These are phyloP conservation scores for Nematolebias whitei DNA, from an alignment of 2,113 vertebrate genomes.

Conservation along the genomic window DNA sequence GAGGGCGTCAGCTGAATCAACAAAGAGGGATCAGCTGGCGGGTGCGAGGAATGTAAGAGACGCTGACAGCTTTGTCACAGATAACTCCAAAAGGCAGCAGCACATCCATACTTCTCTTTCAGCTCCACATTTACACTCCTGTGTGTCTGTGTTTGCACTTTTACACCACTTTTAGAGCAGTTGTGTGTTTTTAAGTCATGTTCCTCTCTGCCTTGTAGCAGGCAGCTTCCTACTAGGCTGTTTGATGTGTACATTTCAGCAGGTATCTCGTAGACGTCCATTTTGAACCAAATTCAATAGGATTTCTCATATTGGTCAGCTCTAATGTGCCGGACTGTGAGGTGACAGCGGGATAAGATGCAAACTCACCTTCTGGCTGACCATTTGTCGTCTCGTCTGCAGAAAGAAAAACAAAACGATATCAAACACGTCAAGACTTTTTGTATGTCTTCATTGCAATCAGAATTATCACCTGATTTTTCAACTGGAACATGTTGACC, in stretches of 20 bases:
- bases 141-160: constrained; percentile 53
- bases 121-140: constrained; percentile 61
- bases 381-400: constrained; percentile 73
- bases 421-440: constrained; percentile 5
- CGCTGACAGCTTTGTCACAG: constrained; percentile 48
- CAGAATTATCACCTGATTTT: constrained; percentile 3
- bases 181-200: constrained; percentile 9
- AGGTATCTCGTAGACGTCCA: neutral
- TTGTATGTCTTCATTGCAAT: neutral
- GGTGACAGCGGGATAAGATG: constrained; percentile 19
- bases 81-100: constrained; percentile 35
- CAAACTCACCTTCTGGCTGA: constrained; percentile 79
- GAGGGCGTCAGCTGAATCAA: constrained; percentile 75
- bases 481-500: constrained; percentile 16
- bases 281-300: neutral
- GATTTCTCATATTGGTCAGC: neutral
- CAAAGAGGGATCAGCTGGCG: constrained; percentile 71
- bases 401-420: constrained; percentile 41
- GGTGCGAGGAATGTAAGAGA: constrained; percentile 58
- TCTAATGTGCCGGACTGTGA: constrained; percentile 16
- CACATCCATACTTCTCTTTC: constrained; percentile 39
- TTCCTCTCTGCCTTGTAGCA: neutral
- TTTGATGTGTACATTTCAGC: neutral
- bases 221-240: neutral
- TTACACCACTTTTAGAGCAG: constrained; percentile 31